Conservation (phyloP, 2,113 vertebrate species). For the Amia ocellicauda region DNA sequence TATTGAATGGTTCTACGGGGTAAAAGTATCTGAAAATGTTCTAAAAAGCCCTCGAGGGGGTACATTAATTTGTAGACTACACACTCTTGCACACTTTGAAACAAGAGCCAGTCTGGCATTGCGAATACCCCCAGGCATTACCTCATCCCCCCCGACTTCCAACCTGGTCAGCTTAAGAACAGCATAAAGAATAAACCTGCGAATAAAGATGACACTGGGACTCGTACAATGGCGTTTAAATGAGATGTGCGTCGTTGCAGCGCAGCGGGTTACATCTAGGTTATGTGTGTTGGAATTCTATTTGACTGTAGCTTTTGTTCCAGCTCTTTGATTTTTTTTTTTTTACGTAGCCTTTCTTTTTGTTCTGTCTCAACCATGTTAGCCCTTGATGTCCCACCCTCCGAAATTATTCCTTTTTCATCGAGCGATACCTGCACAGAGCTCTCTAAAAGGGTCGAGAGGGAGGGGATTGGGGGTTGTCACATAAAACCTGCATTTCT, state of each 20-base stretch:
- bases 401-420: constrained; percentile 71
- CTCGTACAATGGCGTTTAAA: neutral
- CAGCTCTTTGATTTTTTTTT: constrained; percentile 68
- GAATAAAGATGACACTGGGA: neutral
- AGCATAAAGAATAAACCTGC: neutral
- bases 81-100: constrained; percentile 32
- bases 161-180: neutral
- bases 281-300: constrained; percentile 51
- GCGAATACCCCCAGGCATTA: constrained; percentile 29
- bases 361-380: constrained; percentile 64
- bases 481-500: constrained; percentile 85
- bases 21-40: constrained; percentile 29
- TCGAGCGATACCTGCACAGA: constrained; percentile 60
- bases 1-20: neutral
- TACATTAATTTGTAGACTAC: constrained; percentile 42
- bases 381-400: constrained; percentile 70
- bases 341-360: constrained; percentile 71
- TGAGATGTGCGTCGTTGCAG: constrained; percentile 33
- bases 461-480: constrained; percentile 69
- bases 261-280: constrained; percentile 54
- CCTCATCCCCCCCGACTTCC: constrained; percentile 7
- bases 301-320: constrained; percentile 61
- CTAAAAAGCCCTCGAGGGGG: constrained; percentile 36
- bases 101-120: constrained; percentile 36
- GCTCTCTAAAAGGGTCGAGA: constrained; percentile 39